Evolutionary conservation across 2,888 invertebrate species (phyloP).

Genomic region (Caenorhabditis zanzibari): DNA sequence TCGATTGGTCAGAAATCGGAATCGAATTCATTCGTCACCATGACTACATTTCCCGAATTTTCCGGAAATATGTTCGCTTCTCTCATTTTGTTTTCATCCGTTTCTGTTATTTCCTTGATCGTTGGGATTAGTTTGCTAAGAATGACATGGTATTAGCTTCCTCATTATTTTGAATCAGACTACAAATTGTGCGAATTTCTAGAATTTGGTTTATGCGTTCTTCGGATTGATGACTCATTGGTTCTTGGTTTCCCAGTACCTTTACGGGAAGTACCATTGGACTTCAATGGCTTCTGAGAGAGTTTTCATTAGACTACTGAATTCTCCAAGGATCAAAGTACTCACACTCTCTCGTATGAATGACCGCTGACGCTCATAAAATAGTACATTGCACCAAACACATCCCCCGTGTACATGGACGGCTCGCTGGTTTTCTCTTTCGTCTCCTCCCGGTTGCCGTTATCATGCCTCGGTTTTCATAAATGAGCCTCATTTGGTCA

Average conservation of each 20-base stretch:
- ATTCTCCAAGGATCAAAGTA: slow-evolving; percentile 10
- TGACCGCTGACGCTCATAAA: slow-evolving; percentile 30
- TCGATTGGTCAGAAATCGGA: background rate
- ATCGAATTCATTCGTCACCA: slow-evolving; percentile 22
- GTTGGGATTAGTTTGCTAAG: background rate
- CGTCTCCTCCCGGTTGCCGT: slow-evolving; percentile 7
- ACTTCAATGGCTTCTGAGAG: background rate
- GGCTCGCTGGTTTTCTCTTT: background rate
- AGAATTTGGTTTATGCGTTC: too few species aligned
- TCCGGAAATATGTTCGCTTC: background rate
- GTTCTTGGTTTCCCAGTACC: background rate
- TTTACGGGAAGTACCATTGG: background rate
- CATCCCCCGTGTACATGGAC: background rate
- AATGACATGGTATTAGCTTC: background rate
- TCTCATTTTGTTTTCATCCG: background rate
- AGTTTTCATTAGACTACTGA: background rate
- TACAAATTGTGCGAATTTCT: background rate
- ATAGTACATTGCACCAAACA: slow-evolving; percentile 47
- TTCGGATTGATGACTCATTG: background rate
- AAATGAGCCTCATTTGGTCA: slow-evolving; percentile 53
- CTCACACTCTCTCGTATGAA: background rate
- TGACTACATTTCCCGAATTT: slow-evolving; percentile 20
- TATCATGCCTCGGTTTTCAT: slow-evolving; percentile 52
- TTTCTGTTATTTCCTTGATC: background rate
- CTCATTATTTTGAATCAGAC: slow-evolving; percentile 1